Evolutionary conservation across 2,888 invertebrate genomes (phyloP).

Genomic region (Dolichopus griseipennis): DNA sequence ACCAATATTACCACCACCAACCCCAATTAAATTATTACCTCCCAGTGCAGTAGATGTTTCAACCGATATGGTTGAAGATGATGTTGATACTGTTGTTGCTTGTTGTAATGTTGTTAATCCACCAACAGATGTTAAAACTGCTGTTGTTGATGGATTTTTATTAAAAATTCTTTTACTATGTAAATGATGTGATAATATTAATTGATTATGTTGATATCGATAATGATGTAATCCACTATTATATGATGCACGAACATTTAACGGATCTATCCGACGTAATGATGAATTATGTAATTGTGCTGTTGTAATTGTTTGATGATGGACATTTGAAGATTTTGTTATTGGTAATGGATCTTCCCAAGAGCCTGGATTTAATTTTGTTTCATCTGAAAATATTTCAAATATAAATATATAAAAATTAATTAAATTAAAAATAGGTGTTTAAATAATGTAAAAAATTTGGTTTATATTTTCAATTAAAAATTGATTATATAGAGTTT

Average conservation of each 20-base stretch:
- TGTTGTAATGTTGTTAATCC: conserved; percentile 8
- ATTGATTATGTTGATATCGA: conserved; percentile 19
- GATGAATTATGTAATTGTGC: conserved; percentile 36
- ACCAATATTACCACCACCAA: conserved; percentile 13
- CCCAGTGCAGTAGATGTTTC: conserved; percentile 20
- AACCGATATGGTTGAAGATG: conserved; percentile 19
- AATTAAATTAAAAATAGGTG: neutral
- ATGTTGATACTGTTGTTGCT: neutral
- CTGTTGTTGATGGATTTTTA: neutral
- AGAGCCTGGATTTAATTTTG: conserved; percentile 62
- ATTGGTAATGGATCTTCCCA: conserved; percentile 59
- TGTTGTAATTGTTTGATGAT: conserved; percentile 32
- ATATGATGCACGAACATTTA: conserved; percentile 28
- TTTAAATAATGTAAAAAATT: no score
- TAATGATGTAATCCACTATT: conserved; percentile 16
- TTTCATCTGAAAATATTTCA: conserved; percentile 64
- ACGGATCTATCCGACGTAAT: conserved; percentile 34
- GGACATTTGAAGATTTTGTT: conserved; percentile 23
- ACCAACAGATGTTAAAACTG: conserved; percentile 12
- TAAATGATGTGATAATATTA: conserved; percentile 29
- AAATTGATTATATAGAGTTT: no score
- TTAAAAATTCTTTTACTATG: conserved; percentile 23
- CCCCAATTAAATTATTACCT: conserved; percentile 15
- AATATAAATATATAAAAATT: conserved; percentile 18
- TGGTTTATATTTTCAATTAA: no score